Conservation (phyloP, 2,888 invertebrate species). For the Pammene fasciana region DNA sequence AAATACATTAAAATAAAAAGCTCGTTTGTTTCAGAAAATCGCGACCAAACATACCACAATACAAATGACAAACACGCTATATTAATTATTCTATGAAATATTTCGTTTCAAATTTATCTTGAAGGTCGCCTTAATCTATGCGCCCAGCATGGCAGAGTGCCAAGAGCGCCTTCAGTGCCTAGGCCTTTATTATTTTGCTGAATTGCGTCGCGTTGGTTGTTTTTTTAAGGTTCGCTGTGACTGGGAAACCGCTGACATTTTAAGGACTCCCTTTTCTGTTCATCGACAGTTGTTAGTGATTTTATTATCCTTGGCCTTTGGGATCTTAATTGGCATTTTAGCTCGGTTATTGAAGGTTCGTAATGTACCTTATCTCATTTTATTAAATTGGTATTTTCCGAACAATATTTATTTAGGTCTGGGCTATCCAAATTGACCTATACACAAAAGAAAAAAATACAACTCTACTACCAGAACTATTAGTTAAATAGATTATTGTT, state of each 20-base stretch:
- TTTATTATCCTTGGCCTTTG: neutral
- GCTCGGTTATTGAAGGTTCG: neutral
- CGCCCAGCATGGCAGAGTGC: conserved; percentile 28
- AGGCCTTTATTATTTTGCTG: conserved; percentile 27
- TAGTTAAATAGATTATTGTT: too few relatives aligned
- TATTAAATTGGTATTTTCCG: too few relatives aligned
- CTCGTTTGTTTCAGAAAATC: neutral
- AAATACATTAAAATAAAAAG: conserved; percentile 22
- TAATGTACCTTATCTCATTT: too few relatives aligned
- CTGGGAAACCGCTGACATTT: conserved; percentile 12
- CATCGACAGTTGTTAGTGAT: conserved; percentile 3
- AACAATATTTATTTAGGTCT: too few relatives aligned
- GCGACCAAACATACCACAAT: conserved; percentile 5
- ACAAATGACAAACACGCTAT: conserved; percentile 26
- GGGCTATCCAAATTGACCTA: too few relatives aligned
- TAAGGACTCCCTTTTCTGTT: conserved; percentile 15
- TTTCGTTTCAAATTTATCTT: conserved; percentile 32
- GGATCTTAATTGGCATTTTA: neutral
- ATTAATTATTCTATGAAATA: conserved; percentile 26
- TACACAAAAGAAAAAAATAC: too few relatives aligned
- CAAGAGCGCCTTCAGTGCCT: conserved; percentile 13
- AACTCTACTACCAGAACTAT: too few relatives aligned
- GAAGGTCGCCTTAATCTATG: conserved; percentile 29
- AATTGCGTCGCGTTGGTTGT: conserved; percentile 13
- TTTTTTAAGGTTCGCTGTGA: conserved; percentile 26